These are phyloP conservation scores for Drosophila murphyi DNA, from an alignment of 1,140 invertebrate genomes.

Conservation along the genomic window DNA sequence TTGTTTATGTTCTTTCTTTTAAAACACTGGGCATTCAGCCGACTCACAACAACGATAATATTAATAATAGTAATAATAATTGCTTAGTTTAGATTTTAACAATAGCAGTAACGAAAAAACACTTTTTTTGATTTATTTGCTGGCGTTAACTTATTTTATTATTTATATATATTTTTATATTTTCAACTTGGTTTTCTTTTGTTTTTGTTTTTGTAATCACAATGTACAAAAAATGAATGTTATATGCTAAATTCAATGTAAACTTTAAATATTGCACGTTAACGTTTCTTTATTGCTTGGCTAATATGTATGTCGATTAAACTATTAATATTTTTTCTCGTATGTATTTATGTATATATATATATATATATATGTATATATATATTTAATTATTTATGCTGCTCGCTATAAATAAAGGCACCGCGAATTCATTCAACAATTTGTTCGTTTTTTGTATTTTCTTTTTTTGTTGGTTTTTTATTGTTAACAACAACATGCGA, in stretches of 20 bases:
- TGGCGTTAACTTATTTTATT: slow-evolving; percentile 37
- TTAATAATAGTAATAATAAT: slow-evolving; percentile 8
- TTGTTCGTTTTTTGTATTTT: slow-evolving; percentile 43
- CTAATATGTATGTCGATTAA: slow-evolving; percentile 45
- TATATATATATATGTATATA: slow-evolving; percentile 43
- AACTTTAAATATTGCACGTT: slow-evolving; percentile 81
- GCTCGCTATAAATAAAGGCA: slow-evolving; percentile 82
- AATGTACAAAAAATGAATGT: slow-evolving; percentile 59
- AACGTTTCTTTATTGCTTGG: slow-evolving; percentile 68
- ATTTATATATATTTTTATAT: slow-evolving; percentile 1
- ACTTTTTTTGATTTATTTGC: slow-evolving; percentile 45
- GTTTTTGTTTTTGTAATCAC: slow-evolving; percentile 39
- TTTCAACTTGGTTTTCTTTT: slow-evolving; percentile 17
- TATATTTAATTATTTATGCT: slow-evolving; percentile 71
- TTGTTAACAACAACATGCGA: slow-evolving; percentile 66
- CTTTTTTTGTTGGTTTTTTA: slow-evolving; percentile 38
- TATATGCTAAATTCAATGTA: slow-evolving; percentile 66
- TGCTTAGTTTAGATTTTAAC: slow-evolving; percentile 26
- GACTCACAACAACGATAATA: slow-evolving; percentile 36
- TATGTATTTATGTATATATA: slow-evolving; percentile 58
- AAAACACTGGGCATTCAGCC: slow-evolving; percentile 25
- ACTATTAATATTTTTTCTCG: slow-evolving; percentile 22
- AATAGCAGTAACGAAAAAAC: slow-evolving; percentile 31
- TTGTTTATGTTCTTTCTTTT: not conserved
- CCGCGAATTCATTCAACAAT: slow-evolving; percentile 82